These are phyloP conservation scores for Petrophora chlorosata DNA, from an alignment of 2,888 invertebrate genomes.

Conservation along the genomic window DNA sequence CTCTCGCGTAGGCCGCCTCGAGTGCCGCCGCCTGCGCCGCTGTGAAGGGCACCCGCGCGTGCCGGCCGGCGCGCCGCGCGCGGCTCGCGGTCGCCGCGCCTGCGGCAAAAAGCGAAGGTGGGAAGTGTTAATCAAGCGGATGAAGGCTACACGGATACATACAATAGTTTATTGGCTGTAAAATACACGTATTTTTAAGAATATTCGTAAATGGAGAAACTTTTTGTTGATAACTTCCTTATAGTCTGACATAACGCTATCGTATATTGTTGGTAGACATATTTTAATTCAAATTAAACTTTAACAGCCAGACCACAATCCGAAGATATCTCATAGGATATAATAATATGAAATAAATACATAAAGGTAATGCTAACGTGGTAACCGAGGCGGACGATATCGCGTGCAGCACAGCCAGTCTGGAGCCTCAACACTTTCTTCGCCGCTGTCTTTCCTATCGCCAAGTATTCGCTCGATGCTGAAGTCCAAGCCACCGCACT, in stretches of 20 bases:
- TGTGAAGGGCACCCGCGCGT: slow-evolving; percentile 90
- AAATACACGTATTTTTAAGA: no score
- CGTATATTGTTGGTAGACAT: no score
- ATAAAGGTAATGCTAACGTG: slow-evolving; percentile 77
- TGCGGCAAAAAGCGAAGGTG: slow-evolving; percentile 45
- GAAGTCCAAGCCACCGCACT: slow-evolving; percentile 77
- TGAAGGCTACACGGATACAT: slow-evolving; percentile 6
- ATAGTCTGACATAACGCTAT: no score
- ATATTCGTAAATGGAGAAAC: no score
- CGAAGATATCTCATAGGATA: neutral
- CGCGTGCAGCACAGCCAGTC: slow-evolving; percentile 89
- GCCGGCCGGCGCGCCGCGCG: slow-evolving; percentile 83
- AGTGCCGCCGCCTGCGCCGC: slow-evolving; percentile 86
- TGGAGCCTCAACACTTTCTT: slow-evolving; percentile 48
- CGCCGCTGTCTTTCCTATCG: slow-evolving; percentile 51
- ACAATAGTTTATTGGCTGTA: neutral
- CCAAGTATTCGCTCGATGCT: slow-evolving; percentile 86
- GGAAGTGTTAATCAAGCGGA: slow-evolving; percentile 11
- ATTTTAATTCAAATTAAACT: no score
- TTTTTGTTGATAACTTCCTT: no score
- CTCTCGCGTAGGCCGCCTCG: slow-evolving; percentile 87
- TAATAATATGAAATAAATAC: neutral
- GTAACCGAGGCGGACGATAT: slow-evolving; percentile 88
- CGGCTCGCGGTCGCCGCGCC: slow-evolving; percentile 64
- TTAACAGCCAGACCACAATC: neutral